phyloP scores from a whole-genome alignment of 2,797 vertebrate species.

The Scyliorhinus canicula region DNA sequence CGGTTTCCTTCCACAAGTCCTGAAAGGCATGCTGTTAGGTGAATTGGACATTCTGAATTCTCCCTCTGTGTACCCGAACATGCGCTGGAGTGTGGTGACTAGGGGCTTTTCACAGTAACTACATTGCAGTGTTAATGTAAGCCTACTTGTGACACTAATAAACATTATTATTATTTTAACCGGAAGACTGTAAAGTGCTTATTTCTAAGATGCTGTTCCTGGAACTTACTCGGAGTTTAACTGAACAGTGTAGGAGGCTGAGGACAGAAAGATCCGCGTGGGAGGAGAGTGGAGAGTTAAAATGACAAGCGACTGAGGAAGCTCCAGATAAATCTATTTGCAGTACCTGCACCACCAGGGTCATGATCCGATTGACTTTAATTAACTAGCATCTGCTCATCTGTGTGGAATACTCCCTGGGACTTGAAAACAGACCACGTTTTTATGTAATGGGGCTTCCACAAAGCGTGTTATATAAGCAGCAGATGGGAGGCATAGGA shows the following conservation, averaged over 20 bases:
- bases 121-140: no score
- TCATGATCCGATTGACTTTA: slow-evolving; percentile 3
- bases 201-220: background rate
- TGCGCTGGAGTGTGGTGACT: no score
- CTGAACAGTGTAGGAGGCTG: background rate
- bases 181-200: background rate
- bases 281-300: background rate
- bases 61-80: no score
- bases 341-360: background rate
- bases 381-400: slow-evolving; percentile 19
- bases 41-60: no score
- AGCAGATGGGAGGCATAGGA: background rate
- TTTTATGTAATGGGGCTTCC: background rate
- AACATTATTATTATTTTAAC: no score
- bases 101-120: no score
- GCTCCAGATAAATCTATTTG: background rate
- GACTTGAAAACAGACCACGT: background rate
- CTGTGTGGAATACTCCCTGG: background rate
- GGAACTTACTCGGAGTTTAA: background rate
- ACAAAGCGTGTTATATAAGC: background rate
- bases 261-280: background rate
- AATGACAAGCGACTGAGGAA: background rate
- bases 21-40: no score
- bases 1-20: no score
- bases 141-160: no score